These are phyloP conservation scores for Tachysurus vachellii DNA, from an alignment of 2,113 vertebrate genomes.

Conservation along the genomic window DNA sequence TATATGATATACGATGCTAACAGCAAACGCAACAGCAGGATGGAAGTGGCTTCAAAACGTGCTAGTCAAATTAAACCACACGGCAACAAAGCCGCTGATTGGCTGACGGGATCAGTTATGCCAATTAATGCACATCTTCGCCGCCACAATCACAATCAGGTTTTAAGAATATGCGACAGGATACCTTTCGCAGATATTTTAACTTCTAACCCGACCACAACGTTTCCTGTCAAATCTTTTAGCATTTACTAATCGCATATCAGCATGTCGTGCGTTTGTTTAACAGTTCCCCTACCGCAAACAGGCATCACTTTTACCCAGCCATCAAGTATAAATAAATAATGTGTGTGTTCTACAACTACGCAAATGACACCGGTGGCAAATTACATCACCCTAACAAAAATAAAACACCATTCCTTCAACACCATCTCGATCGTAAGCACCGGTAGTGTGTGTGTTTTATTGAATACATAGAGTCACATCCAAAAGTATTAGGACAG, in stretches of 20 bases:
- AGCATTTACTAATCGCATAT: background rate
- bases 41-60: background rate
- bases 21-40: background rate
- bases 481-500: background rate
- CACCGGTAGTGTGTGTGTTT: background rate
- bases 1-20: background rate
- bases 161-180: background rate
- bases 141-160: background rate
- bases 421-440: too few species aligned
- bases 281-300: background rate
- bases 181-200: background rate
- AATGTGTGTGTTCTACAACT: background rate
- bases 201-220: background rate
- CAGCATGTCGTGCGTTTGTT: background rate
- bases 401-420: background rate
- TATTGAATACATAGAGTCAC: background rate
- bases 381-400: background rate
- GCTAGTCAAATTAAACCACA: background rate
- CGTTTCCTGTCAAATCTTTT: background rate
- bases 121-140: background rate
- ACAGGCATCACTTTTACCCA: background rate
- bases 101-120: background rate
- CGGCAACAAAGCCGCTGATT: background rate
- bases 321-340: constrained; percentile 1
- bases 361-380: background rate